These are phyloP conservation scores for Dolichotis patagonum DNA, from an alignment of 2,113 vertebrate genomes.

Conservation along the genomic window DNA sequence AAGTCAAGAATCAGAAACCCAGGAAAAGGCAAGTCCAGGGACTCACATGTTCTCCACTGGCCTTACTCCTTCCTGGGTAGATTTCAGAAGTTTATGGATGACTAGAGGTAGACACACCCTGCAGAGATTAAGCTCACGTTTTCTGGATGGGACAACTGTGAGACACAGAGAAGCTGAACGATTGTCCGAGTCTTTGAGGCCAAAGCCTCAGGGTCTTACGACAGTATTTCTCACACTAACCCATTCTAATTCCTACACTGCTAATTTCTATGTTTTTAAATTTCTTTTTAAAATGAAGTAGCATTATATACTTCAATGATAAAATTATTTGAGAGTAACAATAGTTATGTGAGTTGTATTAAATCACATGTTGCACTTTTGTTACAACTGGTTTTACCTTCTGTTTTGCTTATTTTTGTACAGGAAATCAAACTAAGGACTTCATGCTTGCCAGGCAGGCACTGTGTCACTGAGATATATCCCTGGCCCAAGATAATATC, in stretches of 20 bases:
- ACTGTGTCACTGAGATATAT: too few relatives aligned
- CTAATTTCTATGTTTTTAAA: not conserved
- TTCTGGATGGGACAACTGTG: not conserved
- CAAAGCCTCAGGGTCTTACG: not conserved
- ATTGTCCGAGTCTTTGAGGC: not conserved
- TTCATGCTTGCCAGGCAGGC: too few relatives aligned
- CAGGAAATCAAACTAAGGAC: too few relatives aligned
- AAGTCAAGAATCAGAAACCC: not conserved
- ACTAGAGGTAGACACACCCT: not conserved
- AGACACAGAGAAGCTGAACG: not conserved
- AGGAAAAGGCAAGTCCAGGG: not conserved
- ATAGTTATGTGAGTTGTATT: too few relatives aligned
- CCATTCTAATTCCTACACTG: not conserved
- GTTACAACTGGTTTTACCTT: too few relatives aligned
- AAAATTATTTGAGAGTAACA: not conserved
- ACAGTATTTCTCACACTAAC: not conserved
- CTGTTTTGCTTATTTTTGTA: too few relatives aligned
- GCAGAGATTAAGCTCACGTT: not conserved
- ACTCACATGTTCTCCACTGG: fast-evolving
- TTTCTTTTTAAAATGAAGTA: not conserved
- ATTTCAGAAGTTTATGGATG: not conserved
- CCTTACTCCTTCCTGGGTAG: too few relatives aligned
- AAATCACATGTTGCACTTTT: not conserved
- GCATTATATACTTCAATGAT: not conserved
- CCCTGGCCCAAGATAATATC: not conserved